These are phyloP conservation scores for Pogonognathellus flavescens DNA, from an alignment of 1,140 invertebrate species.

Conservation along the genomic window DNA sequence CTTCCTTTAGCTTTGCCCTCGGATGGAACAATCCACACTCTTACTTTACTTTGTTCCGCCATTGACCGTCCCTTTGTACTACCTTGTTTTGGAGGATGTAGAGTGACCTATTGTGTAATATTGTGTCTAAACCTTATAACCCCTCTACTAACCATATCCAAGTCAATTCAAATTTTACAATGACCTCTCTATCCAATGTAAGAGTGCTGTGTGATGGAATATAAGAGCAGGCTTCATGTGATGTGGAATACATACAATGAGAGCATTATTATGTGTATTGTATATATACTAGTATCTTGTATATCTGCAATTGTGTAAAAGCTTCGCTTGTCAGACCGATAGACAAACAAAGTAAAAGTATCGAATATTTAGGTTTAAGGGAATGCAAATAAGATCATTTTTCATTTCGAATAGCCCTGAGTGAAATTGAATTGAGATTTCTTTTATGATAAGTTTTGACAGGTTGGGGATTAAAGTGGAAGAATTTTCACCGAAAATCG, in stretches of 20 bases:
- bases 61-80: conserved; percentile 26
- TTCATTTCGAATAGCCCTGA: conserved; percentile 14
- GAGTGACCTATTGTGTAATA: no score
- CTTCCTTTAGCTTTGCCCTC: background rate
- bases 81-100: conserved; percentile 1
- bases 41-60: conserved; percentile 16
- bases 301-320: background rate
- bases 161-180: no score
- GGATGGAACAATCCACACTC: background rate
- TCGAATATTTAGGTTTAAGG: conserved; percentile 15
- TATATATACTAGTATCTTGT: no score
- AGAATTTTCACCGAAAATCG: conserved; percentile 3
- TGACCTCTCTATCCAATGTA: no score
- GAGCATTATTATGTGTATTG: no score
- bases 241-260: no score
- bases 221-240: no score
- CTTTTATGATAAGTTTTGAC: conserved; percentile 34
- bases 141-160: no score
- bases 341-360: background rate
- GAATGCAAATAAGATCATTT: conserved; percentile 42
- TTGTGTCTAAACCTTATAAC: no score
- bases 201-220: no score
- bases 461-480: conserved; percentile 25
- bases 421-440: conserved; percentile 46
- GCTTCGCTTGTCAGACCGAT: background rate